Evolutionary conservation across 2,113 vertebrate genomes (phyloP).

Genomic region (Leucopsar rothschildi): DNA sequence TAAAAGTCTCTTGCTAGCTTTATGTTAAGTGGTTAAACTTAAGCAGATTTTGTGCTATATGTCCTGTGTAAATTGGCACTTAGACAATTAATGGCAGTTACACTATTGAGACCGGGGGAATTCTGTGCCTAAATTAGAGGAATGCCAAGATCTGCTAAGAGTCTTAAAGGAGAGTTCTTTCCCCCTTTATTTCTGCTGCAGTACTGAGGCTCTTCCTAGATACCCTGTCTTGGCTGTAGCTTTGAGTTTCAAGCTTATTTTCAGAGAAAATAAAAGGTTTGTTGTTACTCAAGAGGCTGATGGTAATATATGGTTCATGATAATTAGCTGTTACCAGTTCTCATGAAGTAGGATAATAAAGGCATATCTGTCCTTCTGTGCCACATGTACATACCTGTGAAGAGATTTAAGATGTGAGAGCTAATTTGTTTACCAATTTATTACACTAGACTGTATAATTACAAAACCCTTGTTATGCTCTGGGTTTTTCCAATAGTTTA

Average conservation of each 20-base stretch:
- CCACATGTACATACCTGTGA: not conserved
- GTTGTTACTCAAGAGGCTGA: not conserved
- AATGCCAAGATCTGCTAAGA: not conserved
- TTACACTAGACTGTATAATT: not conserved
- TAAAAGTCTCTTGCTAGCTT: not conserved
- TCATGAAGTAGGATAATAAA: not conserved
- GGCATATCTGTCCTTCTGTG: not conserved
- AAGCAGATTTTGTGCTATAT: not conserved
- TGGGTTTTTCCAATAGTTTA: not conserved
- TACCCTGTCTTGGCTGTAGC: accelerated
- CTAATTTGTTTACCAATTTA: not conserved
- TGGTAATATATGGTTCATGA: not conserved
- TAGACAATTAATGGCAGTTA: not conserved
- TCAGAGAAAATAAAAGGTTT: not conserved
- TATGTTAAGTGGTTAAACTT: not conserved
- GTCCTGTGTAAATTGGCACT: not conserved
- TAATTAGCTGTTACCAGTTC: not conserved
- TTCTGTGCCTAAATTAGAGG: not conserved
- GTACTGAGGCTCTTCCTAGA: not conserved
- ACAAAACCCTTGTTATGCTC: not conserved
- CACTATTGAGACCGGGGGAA: accelerated
- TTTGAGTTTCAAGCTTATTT: not conserved
- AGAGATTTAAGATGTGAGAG: not conserved
- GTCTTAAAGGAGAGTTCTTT: not conserved
- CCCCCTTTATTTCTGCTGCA: not conserved